Percentiles rank a stretch among this genome's conserved stretches.
Conservation (phyloP, 2,888 invertebrate genomes). For the Vesta saturnalis region DNA sequence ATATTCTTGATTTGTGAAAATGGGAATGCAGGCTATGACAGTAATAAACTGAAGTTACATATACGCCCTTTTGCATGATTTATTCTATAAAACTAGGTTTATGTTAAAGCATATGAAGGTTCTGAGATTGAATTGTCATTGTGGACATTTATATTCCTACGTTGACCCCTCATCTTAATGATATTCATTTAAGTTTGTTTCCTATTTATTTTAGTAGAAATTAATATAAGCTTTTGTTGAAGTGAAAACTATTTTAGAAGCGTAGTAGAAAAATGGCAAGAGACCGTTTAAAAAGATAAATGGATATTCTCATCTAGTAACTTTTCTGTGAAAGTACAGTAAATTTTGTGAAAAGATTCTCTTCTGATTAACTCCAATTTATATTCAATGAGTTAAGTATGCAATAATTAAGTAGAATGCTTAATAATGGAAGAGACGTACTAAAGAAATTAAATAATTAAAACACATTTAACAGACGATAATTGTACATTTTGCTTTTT, state of each 20-base stretch:
- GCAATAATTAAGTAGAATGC: not conserved
- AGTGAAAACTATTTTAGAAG: not conserved
- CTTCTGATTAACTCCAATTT: not conserved
- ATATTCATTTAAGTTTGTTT: no score
- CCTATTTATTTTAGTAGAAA: not conserved
- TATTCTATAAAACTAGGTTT: constrained; percentile 31
- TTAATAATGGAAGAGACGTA: not conserved
- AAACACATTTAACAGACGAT: no score
- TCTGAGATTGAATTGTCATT: no score
- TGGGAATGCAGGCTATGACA: constrained; percentile 32
- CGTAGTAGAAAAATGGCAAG: not conserved
- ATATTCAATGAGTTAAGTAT: not conserved
- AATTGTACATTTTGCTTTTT: no score
- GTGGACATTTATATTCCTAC: no score
- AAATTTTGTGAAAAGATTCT: not conserved
- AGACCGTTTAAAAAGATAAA: constrained; percentile 8
- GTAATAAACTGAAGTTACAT: constrained; percentile 40
- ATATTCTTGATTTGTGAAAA: constrained; percentile 44
- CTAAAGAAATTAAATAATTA: no score
- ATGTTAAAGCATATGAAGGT: no score
- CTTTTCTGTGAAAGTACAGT: not conserved
- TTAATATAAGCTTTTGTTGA: constrained; percentile 3
- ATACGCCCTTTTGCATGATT: constrained; percentile 31
- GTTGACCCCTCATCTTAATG: no score
- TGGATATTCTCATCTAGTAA: not conserved